Conservation (phyloP, 2,888 invertebrate species). For the Coleophora deauratella region DNA sequence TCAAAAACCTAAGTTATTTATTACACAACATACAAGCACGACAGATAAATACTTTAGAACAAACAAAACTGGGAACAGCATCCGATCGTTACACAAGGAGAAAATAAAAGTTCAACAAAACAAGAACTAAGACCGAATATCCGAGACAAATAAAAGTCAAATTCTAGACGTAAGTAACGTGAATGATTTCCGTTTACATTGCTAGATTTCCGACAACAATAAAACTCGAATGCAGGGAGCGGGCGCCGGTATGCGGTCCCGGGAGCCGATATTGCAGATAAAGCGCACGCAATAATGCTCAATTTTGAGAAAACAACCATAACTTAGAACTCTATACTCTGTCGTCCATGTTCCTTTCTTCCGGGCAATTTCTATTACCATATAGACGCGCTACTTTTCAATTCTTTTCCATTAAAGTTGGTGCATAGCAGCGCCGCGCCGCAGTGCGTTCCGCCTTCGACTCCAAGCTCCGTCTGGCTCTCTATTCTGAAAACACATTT, state of each 20-base stretch:
- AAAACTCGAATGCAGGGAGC: constrained; percentile 32
- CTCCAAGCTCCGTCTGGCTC: constrained; percentile 35
- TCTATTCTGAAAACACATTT: constrained; percentile 67
- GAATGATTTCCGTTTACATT: constrained; percentile 48
- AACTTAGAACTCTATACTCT: constrained; percentile 67
- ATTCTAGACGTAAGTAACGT: constrained; percentile 32
- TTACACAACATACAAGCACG: neutral
- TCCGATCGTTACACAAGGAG: no score
- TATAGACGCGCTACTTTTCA: constrained; percentile 74
- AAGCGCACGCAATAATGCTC: constrained; percentile 64
- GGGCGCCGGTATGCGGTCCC: constrained; percentile 10
- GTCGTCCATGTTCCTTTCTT: constrained; percentile 70
- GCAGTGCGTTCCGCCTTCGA: constrained; percentile 46
- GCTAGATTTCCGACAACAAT: constrained; percentile 47
- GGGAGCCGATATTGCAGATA: constrained; percentile 36
- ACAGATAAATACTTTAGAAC: neutral
- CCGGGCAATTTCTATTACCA: constrained; percentile 74
- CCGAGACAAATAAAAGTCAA: constrained; percentile 25
- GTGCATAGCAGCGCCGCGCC: constrained; percentile 52
- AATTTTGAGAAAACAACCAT: constrained; percentile 70
- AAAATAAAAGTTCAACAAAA: neutral
- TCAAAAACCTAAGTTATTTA: constrained; percentile 16
- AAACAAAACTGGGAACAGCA: no score
- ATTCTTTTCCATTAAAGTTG: constrained; percentile 75
- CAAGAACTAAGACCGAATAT: constrained; percentile 3